These are phyloP conservation scores for Xylophagus ater DNA, from an alignment of 2,888 invertebrate species.

Conservation along the genomic window DNA sequence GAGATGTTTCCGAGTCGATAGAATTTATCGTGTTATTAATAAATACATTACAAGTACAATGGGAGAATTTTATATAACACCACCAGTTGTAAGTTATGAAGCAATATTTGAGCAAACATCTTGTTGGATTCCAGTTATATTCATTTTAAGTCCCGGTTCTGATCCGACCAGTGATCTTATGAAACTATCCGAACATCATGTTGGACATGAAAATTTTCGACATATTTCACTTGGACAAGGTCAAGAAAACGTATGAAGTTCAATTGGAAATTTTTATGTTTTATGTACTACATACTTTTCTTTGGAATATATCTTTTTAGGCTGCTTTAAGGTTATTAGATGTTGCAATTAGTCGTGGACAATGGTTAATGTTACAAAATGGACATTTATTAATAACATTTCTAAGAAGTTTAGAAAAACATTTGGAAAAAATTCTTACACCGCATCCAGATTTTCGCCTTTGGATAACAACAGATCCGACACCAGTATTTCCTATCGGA, in stretches of 20 bases:
- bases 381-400: constrained; percentile 77
- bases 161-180: constrained; percentile 82
- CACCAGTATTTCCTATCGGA: constrained; percentile 77
- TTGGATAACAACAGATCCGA: constrained; percentile 88
- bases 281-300: no score
- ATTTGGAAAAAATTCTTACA: constrained; percentile 62
- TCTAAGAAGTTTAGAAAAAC: constrained; percentile 69
- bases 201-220: constrained; percentile 67
- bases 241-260: constrained; percentile 59
- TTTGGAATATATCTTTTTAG: constrained; percentile 40
- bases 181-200: constrained; percentile 61
- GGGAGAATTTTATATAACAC: constrained; percentile 82
- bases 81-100: constrained; percentile 71
- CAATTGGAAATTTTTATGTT: neutral
- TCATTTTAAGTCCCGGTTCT: constrained; percentile 87
- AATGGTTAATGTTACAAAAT: constrained; percentile 89
- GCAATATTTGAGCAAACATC: constrained; percentile 77
- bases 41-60: constrained; percentile 70
- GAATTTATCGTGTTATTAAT: constrained; percentile 75
- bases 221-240: constrained; percentile 89
- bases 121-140: constrained; percentile 76
- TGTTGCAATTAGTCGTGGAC: constrained; percentile 60
- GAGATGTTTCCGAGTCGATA: constrained; percentile 80
- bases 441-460: constrained; percentile 85
- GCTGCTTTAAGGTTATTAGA: constrained; percentile 58